Evolutionary conservation across 2,113 vertebrate genomes (phyloP), one percentile per base, ranked within the genome.

Genomic region (Hydropotes inermis): DNA sequence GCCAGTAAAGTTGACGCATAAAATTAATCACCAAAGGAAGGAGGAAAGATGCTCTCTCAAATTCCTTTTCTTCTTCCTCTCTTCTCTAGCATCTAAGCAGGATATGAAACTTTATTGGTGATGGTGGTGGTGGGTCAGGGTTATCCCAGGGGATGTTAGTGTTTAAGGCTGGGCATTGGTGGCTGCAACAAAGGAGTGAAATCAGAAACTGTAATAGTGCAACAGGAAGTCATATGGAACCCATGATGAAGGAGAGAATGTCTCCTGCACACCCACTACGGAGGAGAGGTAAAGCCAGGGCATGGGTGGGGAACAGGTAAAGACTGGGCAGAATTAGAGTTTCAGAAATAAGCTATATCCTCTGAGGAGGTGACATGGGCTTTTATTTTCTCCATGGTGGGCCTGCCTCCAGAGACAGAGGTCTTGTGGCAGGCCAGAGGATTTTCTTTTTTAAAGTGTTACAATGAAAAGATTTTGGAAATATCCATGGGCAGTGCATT

Each of bases 361-460:
- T 89, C 39, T 55, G 89, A 91, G 67, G 67, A 36, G 43, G 25
- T 25, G 94, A 92, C 52, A 14, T 83, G 90, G 60, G 25, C 67
- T 98, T 97, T 94, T 74, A 78, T 96, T 45, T 90, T 89, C 84
- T 25, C 55, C 4, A 6, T 15, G 7, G 52, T 64, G 57, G 47
- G 45, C 58, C 57, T 70, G 54, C 50, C 27, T 39, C 60, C 33
- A 12, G 88, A 58, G 89, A 78, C 82, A 60, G 12, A 23, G 36
- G 16, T 79, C 52, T 93, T 94, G 30, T 60, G 78, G 36, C 36
- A 92, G 89, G 23, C 45, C 86, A 83, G 57, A 87, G 79, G 81
- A 76, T 85, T 96, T 97, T 87, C 83, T 93, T 74, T 61, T 96
- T 93, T 14, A 93, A 97, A 92, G 33, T 67, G 70, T 60, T 95